Evolutionary conservation across 1,140 invertebrate species (phyloP), one percentile per base, ranked within the genome.

Genomic region (Sogatella furcifera): DNA sequence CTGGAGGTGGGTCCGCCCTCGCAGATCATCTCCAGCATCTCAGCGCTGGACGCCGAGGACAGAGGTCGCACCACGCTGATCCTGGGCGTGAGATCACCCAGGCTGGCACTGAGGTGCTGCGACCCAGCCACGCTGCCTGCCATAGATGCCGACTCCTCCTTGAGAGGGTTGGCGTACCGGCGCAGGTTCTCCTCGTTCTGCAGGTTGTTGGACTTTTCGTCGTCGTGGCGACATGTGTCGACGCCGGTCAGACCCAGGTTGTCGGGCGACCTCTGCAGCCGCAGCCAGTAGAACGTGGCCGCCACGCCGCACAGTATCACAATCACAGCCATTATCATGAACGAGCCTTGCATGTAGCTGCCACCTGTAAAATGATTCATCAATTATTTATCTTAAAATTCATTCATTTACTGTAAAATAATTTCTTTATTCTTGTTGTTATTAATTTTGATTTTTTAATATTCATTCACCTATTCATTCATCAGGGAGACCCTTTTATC

Each of bases 171-270:
- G 13, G 81, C 76, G 67, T 82, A 83, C 77, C 78, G 83, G 41
- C 89, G 79, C 21, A 92, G 75, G 67, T 93, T 92, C 72, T 94
- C 89, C 69, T 93, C 90, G 71, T 92, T 92, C 70, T 92, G 89
- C 44, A 92, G 74, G 70, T 93, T 93, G 68, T 92, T 92, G 0
- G 87, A 89, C 68, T 92, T 91, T 67, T 92, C 89, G 71, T 90
- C 86, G 66, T 88, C 85, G 63, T 86, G 83, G 13, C 85, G 80
- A 65, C 73, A 84, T 59, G 72, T 72, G n/a, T 49, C 72, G 57
- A 13, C 75, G 55, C 19, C 75, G 59, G 17, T 72, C 63, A 15
- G 69, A 68, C 13, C 73, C 69, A 55, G 22, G n/a, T 53, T 34
- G 24, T 34, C 54, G 42, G 54, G 19, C 1, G 46, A 72, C 46